A percentile compares a stretch with the other conserved stretches of the same genome.
Conservation (phyloP, 2,113 vertebrate genomes). For the Recurvirostra avosetta region DNA sequence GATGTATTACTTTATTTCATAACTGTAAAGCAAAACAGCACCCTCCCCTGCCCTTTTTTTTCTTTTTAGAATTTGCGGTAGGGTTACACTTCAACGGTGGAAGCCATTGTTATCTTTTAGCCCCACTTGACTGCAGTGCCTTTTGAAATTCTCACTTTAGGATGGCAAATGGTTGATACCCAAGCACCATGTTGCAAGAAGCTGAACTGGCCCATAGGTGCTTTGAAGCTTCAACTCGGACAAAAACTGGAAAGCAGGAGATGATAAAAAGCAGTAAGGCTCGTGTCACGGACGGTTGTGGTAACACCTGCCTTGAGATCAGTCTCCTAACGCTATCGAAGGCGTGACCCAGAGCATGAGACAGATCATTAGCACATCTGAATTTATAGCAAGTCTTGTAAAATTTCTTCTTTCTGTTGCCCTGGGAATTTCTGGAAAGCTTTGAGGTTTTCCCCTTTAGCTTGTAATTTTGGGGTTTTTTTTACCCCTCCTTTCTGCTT, state of each 20-base stretch:
- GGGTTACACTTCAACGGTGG: no score
- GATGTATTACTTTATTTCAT: not conserved
- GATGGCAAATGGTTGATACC: not conserved
- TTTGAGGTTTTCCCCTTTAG: not conserved
- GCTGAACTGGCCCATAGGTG: not conserved
- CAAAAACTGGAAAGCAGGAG: not conserved
- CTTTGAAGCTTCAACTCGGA: not conserved
- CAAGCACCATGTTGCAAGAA: not conserved
- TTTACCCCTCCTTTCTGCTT: not conserved
- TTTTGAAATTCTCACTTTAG: not conserved
- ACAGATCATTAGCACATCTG: no score
- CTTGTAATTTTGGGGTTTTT: not conserved
- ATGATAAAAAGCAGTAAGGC: not conserved
- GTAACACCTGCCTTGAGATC: not conserved
- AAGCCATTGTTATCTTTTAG: not conserved
- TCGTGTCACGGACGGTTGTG: not conserved
- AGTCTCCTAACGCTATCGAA: not conserved
- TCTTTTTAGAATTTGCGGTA: not conserved
- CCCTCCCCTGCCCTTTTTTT: no score
- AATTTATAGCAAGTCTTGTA: not conserved
- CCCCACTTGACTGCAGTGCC: not conserved
- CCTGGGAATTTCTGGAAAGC: not conserved
- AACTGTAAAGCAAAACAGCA: not conserved
- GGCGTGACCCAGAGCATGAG: fast-evolving
- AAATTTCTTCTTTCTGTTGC: not conserved